A percentile compares a stretch with the other conserved stretches of the same genome.
Evolutionary conservation across 2,113 vertebrate species (phyloP).

Genomic region (Xyliphius kryptos): DNA sequence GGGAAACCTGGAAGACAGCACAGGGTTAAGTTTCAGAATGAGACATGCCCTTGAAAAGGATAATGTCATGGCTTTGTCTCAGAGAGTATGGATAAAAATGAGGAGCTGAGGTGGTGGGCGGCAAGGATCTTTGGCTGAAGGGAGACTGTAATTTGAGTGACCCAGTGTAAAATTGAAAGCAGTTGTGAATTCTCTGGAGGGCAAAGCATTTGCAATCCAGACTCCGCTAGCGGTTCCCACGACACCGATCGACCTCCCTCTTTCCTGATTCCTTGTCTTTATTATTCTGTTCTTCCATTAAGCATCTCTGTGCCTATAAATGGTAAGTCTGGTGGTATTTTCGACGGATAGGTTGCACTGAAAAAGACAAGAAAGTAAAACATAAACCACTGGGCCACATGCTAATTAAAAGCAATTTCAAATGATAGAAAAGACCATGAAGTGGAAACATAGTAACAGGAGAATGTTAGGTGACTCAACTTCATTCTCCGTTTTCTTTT

Average conservation of each 20-base stretch:
- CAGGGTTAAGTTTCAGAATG: background rate
- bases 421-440: constrained; percentile 38
- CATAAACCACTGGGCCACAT: constrained; percentile 8
- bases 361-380: constrained; percentile 39
- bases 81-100: constrained; percentile 25
- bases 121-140: constrained; percentile 31
- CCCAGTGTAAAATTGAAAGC: constrained; percentile 53
- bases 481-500: background rate
- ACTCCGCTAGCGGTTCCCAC: constrained; percentile 50
- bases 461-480: constrained; percentile 20
- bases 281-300: constrained; percentile 31
- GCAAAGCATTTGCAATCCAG: constrained; percentile 40
- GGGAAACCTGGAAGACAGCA: background rate
- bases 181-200: constrained; percentile 50
- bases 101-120: constrained; percentile 15
- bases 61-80: constrained; percentile 51
- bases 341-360: constrained; percentile 24
- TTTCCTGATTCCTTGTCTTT: constrained; percentile 23
- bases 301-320: constrained; percentile 49
- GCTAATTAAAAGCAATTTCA: constrained; percentile 42
- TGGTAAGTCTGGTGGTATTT: constrained; percentile 48
- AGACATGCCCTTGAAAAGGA: constrained; percentile 21
- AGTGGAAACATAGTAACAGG: constrained; percentile 43
- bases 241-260: constrained; percentile 50
- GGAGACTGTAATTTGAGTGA: constrained; percentile 53